Evolutionary conservation across 2,113 vertebrate genomes (phyloP).

Genomic region (Mobula hypostoma): DNA sequence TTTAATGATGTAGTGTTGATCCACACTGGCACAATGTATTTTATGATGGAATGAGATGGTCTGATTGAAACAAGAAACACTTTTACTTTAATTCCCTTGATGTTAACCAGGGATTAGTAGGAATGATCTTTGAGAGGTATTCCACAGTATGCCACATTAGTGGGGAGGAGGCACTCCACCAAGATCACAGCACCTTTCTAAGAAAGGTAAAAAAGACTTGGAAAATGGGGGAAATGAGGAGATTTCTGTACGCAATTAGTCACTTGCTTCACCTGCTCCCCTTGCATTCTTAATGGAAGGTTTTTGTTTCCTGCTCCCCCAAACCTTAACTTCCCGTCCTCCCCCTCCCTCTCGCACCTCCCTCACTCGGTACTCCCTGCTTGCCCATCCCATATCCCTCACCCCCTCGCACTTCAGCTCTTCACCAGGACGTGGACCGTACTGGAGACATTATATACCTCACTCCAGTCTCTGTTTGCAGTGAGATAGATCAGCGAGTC

Average conservation of each 20-base stretch:
- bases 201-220: not conserved
- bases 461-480: no score
- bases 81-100: constrained; percentile 19
- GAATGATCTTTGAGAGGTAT: not conserved
- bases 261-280: not conserved
- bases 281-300: not conserved
- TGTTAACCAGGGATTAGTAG: not conserved
- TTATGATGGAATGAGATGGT: constrained; percentile 6
- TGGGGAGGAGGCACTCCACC: not conserved
- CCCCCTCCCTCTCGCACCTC: no score
- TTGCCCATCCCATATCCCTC: not conserved
- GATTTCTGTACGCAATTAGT: not conserved
- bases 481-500: not conserved
- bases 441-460: not conserved
- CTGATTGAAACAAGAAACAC: not conserved
- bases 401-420: not conserved
- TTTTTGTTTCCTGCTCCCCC: no score
- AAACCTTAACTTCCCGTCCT: no score
- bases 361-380: no score
- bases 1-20: constrained; percentile 30
- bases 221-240: not conserved
- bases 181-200: not conserved
- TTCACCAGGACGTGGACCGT: not conserved
- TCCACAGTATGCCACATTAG: not conserved
- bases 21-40: constrained; percentile 3